Percentiles rank a stretch among this genome's conserved stretches.
Conservation (phyloP, 2,888 invertebrate species). For the Dasypogon diadema region DNA sequence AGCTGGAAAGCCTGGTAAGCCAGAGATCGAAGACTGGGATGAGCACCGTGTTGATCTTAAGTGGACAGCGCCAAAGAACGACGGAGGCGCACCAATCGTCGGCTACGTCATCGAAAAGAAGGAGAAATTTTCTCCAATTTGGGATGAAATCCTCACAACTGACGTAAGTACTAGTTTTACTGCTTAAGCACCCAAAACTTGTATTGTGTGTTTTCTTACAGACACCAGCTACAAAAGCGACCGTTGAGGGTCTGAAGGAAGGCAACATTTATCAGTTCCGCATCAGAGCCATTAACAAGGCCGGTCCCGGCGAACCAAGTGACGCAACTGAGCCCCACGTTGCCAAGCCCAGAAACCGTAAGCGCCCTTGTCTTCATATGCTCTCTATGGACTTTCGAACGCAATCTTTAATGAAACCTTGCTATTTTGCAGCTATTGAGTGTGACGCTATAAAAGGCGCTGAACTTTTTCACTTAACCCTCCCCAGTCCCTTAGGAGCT, state of each 20-base stretch:
- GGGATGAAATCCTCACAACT: slow-evolving; percentile 87
- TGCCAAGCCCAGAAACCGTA: slow-evolving; percentile 88
- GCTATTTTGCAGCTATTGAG: slow-evolving; percentile 12
- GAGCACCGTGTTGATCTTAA: slow-evolving; percentile 89
- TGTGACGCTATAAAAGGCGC: neutral
- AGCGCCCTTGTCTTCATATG: slow-evolving; percentile 66
- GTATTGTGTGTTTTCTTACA: slow-evolving; percentile 62
- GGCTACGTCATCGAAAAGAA: slow-evolving; percentile 96
- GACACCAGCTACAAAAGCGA: slow-evolving; percentile 83
- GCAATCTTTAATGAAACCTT: neutral
- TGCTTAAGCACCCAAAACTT: no score
- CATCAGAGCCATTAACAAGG: slow-evolving; percentile 94
- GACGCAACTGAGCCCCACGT: slow-evolving; percentile 89
- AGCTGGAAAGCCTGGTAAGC: slow-evolving; percentile 88
- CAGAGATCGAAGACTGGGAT: slow-evolving; percentile 90
- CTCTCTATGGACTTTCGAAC: neutral
- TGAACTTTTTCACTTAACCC: neutral
- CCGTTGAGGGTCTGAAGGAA: slow-evolving; percentile 87
- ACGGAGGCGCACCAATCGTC: slow-evolving; percentile 97
- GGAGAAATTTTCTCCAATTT: slow-evolving; percentile 85
- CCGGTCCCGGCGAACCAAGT: slow-evolving; percentile 91
- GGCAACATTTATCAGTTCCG: slow-evolving; percentile 96
- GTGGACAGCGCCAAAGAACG: slow-evolving; percentile 94
- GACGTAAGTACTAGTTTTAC: no score
- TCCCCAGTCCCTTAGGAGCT: slow-evolving; percentile 25